Conservation (phyloP, 2,797 vertebrate species). For the Acrossocheilus wenchowensis region DNA sequence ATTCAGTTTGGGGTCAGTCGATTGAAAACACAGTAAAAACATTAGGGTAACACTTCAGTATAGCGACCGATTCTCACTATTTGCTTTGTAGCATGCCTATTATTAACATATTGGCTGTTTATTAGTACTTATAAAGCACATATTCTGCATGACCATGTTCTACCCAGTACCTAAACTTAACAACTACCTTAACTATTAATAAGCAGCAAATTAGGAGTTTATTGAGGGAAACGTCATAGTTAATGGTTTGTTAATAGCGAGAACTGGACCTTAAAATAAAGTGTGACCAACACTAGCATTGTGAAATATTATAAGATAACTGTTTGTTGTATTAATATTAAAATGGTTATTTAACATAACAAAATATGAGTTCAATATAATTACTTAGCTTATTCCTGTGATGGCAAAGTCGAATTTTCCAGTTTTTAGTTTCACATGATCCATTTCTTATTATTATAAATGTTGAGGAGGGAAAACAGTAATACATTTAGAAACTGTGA, state of each 20-base stretch:
- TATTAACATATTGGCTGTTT: neutral
- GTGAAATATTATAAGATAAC: neutral
- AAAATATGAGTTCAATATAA: too few relatives aligned
- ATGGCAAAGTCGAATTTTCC: neutral
- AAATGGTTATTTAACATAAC: neutral
- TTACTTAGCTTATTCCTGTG: neutral
- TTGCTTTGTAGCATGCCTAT: neutral
- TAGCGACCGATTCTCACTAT: neutral
- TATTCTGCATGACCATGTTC: neutral
- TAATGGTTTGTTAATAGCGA: too few relatives aligned
- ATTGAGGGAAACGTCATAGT: too few relatives aligned
- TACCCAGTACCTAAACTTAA: neutral
- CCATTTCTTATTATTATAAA: neutral
- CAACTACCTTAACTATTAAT: too few relatives aligned
- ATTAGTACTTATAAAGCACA: neutral
- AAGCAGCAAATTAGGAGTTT: too few relatives aligned
- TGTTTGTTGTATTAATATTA: neutral
- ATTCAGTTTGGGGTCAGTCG: neutral
- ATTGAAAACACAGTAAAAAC: neutral
- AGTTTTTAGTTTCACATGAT: neutral
- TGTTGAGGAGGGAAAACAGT: neutral
- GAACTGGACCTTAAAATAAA: neutral
- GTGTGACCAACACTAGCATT: neutral
- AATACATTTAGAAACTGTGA: neutral
- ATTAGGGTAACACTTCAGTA: neutral